Evolutionary conservation across 2,797 vertebrate species (phyloP).

Genomic region (Heliangelus exortis): DNA sequence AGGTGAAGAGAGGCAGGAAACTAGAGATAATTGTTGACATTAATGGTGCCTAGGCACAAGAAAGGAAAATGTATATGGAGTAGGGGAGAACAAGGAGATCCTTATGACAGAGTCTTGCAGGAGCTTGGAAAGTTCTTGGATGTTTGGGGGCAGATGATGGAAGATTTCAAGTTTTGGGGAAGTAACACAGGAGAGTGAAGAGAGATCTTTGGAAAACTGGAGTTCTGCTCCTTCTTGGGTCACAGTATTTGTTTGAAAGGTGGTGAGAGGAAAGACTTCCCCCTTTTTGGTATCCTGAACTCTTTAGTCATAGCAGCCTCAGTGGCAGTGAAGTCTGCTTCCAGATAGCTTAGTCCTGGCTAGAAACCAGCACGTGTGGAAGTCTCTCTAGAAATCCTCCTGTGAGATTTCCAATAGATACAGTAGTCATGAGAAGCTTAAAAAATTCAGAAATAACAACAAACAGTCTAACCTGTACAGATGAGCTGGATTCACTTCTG

Average conservation of each 20-base stretch:
- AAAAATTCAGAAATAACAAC: not conserved
- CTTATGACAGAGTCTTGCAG: not conserved
- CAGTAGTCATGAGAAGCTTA: not conserved
- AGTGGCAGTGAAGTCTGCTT: not conserved
- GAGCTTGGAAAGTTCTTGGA: not conserved
- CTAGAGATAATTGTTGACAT: not conserved
- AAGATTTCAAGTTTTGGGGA: not conserved
- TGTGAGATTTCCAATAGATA: not conserved
- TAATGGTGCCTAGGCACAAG: accelerated
- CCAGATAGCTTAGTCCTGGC: not conserved
- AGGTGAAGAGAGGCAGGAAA: not conserved
- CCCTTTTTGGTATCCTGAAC: not conserved
- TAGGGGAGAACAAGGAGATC: not conserved
- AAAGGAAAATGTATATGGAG: accelerated
- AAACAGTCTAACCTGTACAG: not conserved
- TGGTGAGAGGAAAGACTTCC: accelerated
- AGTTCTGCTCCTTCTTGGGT: not conserved
- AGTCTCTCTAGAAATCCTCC: not conserved
- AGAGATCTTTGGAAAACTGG: not conserved
- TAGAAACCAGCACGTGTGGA: not conserved
- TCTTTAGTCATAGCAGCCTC: not conserved
- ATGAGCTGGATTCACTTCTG: not conserved
- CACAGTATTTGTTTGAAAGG: not conserved
- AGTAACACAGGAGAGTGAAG: not conserved
- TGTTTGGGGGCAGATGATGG: not conserved